Evolutionary conservation across 2,113 vertebrate species (phyloP), one percentile per base, ranked within the genome.

Genomic region (Engraulis encrasicolus): DNA sequence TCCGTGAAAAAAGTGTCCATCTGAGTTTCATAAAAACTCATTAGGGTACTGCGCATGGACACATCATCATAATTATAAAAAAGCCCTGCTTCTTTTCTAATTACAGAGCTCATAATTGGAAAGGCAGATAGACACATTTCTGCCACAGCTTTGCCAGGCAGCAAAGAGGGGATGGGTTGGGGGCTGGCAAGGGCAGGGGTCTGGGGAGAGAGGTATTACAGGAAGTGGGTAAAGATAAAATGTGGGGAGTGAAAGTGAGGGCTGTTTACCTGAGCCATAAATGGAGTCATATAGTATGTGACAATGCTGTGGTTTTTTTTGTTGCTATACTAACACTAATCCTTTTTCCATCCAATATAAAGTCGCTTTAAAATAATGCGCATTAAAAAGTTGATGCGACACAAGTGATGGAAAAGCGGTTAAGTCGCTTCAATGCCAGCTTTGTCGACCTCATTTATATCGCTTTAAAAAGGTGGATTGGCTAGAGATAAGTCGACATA

Each of bases 21-120:
- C 11, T 66, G 36, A 81, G 82, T 61, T 79, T 34, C 58, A 54
- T 40, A 34, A n/a, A n/a, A 81, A 81, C 80, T 86, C 85, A 90
- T 86, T 86, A 84, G 52, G 77, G 58, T 77, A 66, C 58, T 23
- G 52, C 20, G 11, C 49, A 66, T 80, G 52, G 54, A 40, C 78
- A 81, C 84, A 81, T 86, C 84, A 81, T 86, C 78, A 81, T 88
- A 87, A 89, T 84, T 88, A 78, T 77, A 34, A 82, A 82, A n/a
- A 86, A 79, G 78, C 27, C 36, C 49, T 5, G 27, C 31, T 84
- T 80, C 79, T 84, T 85, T 81, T 82, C 66, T 86, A 86, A 85
- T 90, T 85, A 83, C 74, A 6, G 34, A 58, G 27, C 52, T 36
- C 66, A 81, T 83, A 86, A 87, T 89, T 83, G 81, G 50, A 84